Evolutionary conservation across 2,797 vertebrate species (phyloP).

Genomic region (Podarcis siculus): DNA sequence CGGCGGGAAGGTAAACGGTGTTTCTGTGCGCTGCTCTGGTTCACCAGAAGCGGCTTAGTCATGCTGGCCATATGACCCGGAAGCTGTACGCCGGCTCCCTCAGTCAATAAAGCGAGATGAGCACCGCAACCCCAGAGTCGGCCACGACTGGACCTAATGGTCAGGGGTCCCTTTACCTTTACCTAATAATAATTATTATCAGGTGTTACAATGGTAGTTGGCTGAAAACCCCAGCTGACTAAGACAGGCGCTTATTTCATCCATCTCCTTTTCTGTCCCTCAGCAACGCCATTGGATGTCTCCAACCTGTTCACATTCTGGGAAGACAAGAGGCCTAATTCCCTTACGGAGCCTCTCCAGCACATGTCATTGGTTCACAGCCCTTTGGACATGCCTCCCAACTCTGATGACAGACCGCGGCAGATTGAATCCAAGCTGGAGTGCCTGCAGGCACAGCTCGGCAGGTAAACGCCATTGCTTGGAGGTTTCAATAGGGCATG

Average conservation of each 20-base stretch:
- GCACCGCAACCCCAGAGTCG: too few relatives aligned
- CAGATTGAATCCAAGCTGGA: slow-evolving; percentile 90
- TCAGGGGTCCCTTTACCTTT: too few relatives aligned
- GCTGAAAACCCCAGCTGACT: background rate
- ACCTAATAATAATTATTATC: background rate
- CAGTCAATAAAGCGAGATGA: too few relatives aligned
- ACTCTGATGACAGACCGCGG: slow-evolving; percentile 77
- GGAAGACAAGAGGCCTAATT: slow-evolving; percentile 79
- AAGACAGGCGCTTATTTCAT: background rate
- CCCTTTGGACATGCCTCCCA: slow-evolving; percentile 67
- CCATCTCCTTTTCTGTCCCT: slow-evolving; percentile 32
- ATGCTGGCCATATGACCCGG: too few relatives aligned
- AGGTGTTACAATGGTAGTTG: background rate
- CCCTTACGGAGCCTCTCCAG: slow-evolving; percentile 77
- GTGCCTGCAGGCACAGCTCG: slow-evolving; percentile 91
- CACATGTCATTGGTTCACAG: slow-evolving; percentile 77
- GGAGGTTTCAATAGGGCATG: background rate
- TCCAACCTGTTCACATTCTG: slow-evolving; percentile 86
- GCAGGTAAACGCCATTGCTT: slow-evolving; percentile 78
- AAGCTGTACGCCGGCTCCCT: too few relatives aligned
- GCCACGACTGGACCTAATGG: too few relatives aligned
- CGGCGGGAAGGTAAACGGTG: too few relatives aligned
- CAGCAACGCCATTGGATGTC: slow-evolving; percentile 79
- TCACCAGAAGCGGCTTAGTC: too few relatives aligned
- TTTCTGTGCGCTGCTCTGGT: too few relatives aligned